phyloP scores from a whole-genome alignment of 2,113 vertebrate species.

The Pseudorectes ferrugineus region DNA sequence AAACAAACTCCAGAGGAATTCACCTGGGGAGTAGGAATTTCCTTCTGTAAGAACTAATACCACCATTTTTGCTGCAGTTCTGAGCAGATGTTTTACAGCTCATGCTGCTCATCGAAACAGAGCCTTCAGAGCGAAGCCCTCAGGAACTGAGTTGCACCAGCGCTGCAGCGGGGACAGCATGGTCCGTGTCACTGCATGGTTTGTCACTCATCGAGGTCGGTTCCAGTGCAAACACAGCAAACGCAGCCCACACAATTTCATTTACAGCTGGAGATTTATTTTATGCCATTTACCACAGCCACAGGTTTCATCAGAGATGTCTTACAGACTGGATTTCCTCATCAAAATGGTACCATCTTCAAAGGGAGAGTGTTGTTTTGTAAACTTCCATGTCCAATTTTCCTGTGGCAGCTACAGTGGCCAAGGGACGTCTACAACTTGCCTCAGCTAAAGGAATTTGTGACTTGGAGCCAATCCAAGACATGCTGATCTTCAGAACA shows the following conservation, averaged over 20 bases:
- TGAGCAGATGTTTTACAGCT: conserved; percentile 52
- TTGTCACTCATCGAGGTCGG: neutral
- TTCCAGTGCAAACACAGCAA: neutral
- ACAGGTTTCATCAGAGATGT: neutral
- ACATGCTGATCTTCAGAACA: neutral
- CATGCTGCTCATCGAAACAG: neutral
- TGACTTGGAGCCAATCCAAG: neutral
- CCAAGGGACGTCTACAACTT: neutral
- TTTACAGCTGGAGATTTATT: neutral
- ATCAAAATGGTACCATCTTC: neutral
- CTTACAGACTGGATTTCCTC: neutral
- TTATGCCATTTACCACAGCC: neutral
- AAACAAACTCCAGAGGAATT: conserved; percentile 21
- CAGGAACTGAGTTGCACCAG: neutral
- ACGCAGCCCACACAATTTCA: neutral
- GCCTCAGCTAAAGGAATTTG: neutral
- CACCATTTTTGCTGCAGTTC: neutral
- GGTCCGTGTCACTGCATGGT: neutral
- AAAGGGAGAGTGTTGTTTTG: neutral
- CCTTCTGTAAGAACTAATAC: neutral
- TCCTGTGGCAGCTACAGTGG: neutral
- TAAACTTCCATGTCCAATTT: neutral
- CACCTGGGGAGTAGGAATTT: conserved; percentile 4
- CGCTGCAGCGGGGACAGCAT: neutral
- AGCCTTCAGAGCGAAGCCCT: conserved; percentile 4